Conservation (phyloP, 2,888 invertebrate genomes). For the Deroplatys truncata region DNA sequence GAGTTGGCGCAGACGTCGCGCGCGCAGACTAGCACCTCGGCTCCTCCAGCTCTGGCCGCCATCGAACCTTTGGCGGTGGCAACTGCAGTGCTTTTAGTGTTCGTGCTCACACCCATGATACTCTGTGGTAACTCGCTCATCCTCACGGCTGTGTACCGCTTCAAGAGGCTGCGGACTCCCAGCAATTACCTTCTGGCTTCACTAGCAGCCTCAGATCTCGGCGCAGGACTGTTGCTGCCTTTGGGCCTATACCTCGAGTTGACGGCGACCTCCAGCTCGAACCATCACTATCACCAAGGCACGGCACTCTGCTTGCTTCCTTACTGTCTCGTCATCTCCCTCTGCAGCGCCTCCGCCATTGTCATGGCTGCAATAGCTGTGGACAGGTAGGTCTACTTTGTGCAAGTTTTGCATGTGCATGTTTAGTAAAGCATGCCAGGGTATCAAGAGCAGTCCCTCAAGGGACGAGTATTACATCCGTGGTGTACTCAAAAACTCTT, state of each 20-base stretch:
- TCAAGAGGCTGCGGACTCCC: conserved; percentile 57
- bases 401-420: too few relatives aligned
- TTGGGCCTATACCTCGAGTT: conserved; percentile 56
- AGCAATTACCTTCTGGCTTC: conserved; percentile 59
- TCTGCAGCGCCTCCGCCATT: conserved; percentile 57
- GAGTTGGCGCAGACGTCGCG: neutral
- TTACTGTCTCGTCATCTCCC: conserved; percentile 54
- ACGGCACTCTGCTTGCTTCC: conserved; percentile 50
- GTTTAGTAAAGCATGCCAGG: too few relatives aligned
- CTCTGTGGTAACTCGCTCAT: conserved; percentile 57
- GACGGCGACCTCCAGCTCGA: conserved; percentile 38
- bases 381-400: conserved; percentile 42
- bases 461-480: too few relatives aligned
- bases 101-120: conserved; percentile 54
- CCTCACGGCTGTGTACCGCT: conserved; percentile 55
- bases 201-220: conserved; percentile 56
- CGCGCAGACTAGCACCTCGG: too few relatives aligned
- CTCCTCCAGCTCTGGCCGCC: neutral
- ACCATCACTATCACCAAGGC: conserved; percentile 8
- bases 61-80: conserved; percentile 42
- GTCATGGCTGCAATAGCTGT: conserved; percentile 60
- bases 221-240: conserved; percentile 57
- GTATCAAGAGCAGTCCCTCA: too few relatives aligned
- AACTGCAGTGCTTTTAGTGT: conserved; percentile 49
- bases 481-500: too few relatives aligned